A percentile compares a stretch with the other conserved stretches of the same genome.
These are phyloP conservation scores for Lophius piscatorius DNA, from an alignment of 2,113 vertebrate species.

Conservation along the genomic window DNA sequence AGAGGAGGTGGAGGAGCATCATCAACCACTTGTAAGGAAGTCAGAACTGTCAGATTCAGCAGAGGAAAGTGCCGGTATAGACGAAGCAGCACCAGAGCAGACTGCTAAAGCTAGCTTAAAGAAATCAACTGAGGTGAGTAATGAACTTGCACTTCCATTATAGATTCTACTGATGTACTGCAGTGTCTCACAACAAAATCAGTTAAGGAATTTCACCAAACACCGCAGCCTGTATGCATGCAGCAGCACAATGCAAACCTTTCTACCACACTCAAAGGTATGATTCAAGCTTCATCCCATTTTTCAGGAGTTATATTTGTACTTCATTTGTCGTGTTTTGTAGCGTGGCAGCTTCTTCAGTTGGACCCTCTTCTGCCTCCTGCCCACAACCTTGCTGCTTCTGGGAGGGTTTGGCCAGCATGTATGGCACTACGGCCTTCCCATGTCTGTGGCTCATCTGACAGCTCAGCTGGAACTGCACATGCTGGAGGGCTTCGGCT, in stretches of 20 bases:
- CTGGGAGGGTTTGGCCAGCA: conserved; percentile 70
- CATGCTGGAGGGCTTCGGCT: conserved; percentile 66
- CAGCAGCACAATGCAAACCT: not conserved
- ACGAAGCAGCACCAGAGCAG: conserved; percentile 3
- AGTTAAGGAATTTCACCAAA: conserved; percentile 25
- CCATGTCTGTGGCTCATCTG: conserved; percentile 66
- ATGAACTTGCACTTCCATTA: no score
- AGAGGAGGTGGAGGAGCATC: not conserved
- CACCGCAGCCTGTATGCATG: conserved; percentile 34
- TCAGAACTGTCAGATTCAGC: not conserved
- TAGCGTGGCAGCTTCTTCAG: conserved; percentile 43
- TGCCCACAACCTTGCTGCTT: conserved; percentile 68
- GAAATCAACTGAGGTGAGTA: conserved; percentile 50
- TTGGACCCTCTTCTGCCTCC: conserved; percentile 51
- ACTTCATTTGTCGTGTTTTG: not conserved
- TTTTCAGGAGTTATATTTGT: not conserved
- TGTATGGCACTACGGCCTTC: conserved; percentile 75
- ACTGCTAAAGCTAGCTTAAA: not conserved
- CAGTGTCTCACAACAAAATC: not conserved
- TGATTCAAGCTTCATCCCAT: not conserved
- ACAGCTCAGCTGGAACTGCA: conserved; percentile 71
- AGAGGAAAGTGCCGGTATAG: not conserved
- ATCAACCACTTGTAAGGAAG: not conserved
- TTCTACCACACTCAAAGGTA: not conserved
- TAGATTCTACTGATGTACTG: not conserved